phyloP scores from a whole-genome alignment of 2,888 invertebrate species.

The Drosophila pseudotalamancana region DNA sequence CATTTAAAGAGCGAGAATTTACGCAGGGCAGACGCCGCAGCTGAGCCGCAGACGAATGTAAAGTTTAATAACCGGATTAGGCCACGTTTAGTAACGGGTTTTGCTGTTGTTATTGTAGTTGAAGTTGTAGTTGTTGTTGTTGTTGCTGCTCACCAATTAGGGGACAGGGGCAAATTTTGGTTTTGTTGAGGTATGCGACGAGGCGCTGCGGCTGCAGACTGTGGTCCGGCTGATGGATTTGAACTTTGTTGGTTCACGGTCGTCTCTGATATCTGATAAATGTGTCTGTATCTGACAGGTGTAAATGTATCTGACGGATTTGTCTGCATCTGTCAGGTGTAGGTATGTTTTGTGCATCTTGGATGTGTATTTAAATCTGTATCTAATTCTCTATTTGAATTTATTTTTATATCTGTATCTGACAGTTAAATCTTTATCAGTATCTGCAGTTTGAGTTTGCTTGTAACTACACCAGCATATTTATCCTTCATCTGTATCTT shows the following conservation, averaged over 20 bases:
- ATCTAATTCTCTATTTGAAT: not conserved
- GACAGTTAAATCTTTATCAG: no score
- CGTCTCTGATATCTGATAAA: conserved; percentile 27
- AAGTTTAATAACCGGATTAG: conserved; percentile 79
- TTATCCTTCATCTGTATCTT: not conserved
- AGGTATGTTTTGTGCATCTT: no score
- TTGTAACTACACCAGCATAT: not conserved
- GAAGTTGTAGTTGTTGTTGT: conserved; percentile 15
- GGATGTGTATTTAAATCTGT: no score
- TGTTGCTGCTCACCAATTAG: conserved; percentile 48
- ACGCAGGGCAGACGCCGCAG: conserved; percentile 10
- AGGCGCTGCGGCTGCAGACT: not conserved
- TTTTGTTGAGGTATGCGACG: conserved; percentile 32
- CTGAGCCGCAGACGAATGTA: conserved; percentile 49
- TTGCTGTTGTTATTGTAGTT: conserved; percentile 23
- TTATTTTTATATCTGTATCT: not conserved
- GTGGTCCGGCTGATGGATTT: conserved; percentile 6
- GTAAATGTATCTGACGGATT: not conserved
- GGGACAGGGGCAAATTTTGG: conserved; percentile 30
- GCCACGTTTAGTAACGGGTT: conserved; percentile 54
- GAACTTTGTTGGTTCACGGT: conserved; percentile 68
- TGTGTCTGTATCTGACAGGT: conserved; percentile 2
- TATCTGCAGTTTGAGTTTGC: not conserved
- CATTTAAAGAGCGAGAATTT: conserved; percentile 48
- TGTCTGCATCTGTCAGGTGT: conserved; percentile 1